Conservation (phyloP, 2,113 vertebrate genomes). For the Proteles cristata region DNA sequence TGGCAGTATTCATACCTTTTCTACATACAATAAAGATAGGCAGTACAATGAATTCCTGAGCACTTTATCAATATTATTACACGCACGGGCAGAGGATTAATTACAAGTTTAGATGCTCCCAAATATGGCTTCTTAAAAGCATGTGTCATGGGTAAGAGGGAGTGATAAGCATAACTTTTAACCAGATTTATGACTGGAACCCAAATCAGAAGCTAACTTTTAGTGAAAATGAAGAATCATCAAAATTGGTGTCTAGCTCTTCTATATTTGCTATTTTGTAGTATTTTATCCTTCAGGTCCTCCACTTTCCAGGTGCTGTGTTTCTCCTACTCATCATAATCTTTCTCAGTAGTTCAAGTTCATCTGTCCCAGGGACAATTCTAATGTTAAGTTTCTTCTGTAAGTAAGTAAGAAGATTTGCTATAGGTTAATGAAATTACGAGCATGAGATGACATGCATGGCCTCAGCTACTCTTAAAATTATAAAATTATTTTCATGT, state of each 20-base stretch:
- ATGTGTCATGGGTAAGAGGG: neutral
- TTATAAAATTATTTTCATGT: neutral
- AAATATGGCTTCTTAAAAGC: neutral
- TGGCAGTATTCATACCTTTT: neutral
- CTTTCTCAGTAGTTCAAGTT: neutral
- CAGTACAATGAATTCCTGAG: neutral
- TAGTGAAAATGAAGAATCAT: neutral
- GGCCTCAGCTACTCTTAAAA: neutral
- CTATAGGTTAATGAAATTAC: neutral
- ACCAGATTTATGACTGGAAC: neutral
- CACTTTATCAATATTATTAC: neutral
- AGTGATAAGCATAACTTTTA: neutral
- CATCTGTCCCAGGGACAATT: neutral
- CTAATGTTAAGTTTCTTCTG: neutral
- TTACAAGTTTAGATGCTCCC: neutral
- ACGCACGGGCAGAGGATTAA: neutral
- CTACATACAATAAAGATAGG: neutral
- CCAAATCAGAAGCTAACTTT: neutral
- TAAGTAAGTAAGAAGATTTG: neutral
- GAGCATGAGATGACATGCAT: neutral
- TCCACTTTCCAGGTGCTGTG: neutral
- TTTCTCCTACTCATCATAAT: neutral
- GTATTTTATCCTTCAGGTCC: neutral
- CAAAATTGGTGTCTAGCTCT: neutral
- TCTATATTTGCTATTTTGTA: neutral